Evolutionary conservation across 2,888 invertebrate species (phyloP).

Genomic region (Latrodectus hesperus): DNA sequence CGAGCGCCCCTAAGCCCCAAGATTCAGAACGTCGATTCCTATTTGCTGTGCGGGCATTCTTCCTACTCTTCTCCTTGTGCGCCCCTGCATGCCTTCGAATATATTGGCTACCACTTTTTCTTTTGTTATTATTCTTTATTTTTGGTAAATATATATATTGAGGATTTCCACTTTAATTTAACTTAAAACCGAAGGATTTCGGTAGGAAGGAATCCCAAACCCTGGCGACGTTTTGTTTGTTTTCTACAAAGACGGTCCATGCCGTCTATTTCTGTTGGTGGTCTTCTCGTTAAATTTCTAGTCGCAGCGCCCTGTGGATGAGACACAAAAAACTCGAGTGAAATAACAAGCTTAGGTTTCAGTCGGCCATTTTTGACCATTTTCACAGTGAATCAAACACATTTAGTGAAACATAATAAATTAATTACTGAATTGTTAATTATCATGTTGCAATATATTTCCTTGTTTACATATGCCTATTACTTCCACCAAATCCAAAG

Average conservation of each 20-base stretch:
- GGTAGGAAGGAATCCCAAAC: not conserved
- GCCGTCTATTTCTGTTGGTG: not conserved
- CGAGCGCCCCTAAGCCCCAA: constrained; percentile 59
- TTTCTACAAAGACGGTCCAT: no score
- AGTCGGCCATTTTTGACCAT: no score
- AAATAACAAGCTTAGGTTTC: not conserved
- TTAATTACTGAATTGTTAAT: no score
- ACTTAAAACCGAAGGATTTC: constrained; percentile 67
- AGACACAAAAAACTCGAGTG: no score
- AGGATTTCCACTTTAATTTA: constrained; percentile 69
- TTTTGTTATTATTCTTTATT: not conserved
- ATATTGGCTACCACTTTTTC: constrained; percentile 66
- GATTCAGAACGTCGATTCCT: constrained; percentile 67
- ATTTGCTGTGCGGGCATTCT: constrained; percentile 64
- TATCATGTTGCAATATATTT: no score
- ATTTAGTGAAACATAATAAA: no score
- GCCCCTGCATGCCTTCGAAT: constrained; percentile 36
- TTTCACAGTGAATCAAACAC: no score
- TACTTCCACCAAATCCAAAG: no score
- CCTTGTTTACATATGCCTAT: no score
- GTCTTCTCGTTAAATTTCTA: no score
- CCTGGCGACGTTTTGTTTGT: no score
- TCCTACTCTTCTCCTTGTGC: constrained; percentile 16
- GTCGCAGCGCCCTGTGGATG: no score
- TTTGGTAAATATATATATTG: constrained; percentile 67